Percentiles rank a stretch among this genome's conserved stretches.
Evolutionary conservation across 2,113 vertebrate genomes (phyloP).

Genomic region (Dromaius novaehollandiae): DNA sequence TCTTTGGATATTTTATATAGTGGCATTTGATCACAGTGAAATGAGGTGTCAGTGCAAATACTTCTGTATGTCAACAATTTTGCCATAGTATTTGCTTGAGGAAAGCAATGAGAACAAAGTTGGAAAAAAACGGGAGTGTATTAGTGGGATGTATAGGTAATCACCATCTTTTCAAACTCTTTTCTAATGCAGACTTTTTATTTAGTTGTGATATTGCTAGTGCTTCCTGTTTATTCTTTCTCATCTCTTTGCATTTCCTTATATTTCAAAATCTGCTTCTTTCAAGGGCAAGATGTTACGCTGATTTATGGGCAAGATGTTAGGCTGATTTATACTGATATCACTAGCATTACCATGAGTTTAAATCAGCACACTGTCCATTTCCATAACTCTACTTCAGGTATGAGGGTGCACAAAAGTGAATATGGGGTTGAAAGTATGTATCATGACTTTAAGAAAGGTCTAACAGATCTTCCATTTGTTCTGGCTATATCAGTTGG

Average conservation of each 20-base stretch:
- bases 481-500: background rate
- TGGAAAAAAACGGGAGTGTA: background rate
- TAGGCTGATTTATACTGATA: background rate
- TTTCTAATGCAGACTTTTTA: background rate
- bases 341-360: background rate
- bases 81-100: background rate
- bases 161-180: background rate
- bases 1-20: background rate
- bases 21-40: background rate
- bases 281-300: background rate
- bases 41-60: background rate
- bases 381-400: background rate
- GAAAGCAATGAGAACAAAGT: background rate
- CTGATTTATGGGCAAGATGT: background rate
- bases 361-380: background rate
- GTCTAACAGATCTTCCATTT: background rate
- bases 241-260: background rate
- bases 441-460: background rate
- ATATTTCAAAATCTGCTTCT: background rate
- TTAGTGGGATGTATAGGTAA: background rate
- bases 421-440: background rate
- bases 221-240: background rate
- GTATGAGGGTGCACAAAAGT: background rate
- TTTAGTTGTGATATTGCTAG: background rate
- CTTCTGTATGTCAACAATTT: background rate